Evolutionary conservation across 1,140 invertebrate species (phyloP).

Genomic region (Oedothorax gibbosus): DNA sequence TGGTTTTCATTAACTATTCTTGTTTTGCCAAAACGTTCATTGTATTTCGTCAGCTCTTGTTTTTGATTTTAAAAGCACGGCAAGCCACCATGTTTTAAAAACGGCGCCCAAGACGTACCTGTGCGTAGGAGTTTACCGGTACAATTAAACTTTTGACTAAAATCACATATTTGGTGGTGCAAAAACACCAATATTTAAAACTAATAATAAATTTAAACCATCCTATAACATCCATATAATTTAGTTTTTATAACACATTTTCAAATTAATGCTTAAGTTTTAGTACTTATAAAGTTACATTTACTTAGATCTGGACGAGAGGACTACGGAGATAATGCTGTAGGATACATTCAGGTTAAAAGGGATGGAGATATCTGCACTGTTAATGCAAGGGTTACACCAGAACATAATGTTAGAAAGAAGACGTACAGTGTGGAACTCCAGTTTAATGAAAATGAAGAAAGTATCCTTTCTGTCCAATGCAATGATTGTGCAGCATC

Average conservation of each 20-base stretch:
- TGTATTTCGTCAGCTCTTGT: background rate
- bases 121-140: too few species aligned
- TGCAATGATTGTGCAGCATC: constrained; percentile 19
- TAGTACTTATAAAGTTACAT: background rate
- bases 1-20: background rate
- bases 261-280: background rate
- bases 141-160: too few species aligned
- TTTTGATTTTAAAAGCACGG: too few species aligned
- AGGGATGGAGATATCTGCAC: background rate
- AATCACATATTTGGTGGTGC: background rate
- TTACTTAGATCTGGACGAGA: constrained; percentile 28
- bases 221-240: background rate
- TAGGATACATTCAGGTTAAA: constrained; percentile 5
- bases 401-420: constrained; percentile 9
- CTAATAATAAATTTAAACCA: background rate
- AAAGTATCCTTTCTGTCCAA: background rate
- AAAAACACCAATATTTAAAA: background rate
- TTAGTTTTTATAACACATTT: background rate
- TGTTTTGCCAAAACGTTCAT: background rate
- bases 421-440: constrained; percentile 2
- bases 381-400: constrained; percentile 11
- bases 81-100: too few species aligned
- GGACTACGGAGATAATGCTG: constrained; percentile 12
- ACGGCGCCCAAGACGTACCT: too few species aligned
- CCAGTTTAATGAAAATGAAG: background rate